These are phyloP conservation scores for Octopus sinensis DNA, from an alignment of 1,140 invertebrate species.

Conservation along the genomic window DNA sequence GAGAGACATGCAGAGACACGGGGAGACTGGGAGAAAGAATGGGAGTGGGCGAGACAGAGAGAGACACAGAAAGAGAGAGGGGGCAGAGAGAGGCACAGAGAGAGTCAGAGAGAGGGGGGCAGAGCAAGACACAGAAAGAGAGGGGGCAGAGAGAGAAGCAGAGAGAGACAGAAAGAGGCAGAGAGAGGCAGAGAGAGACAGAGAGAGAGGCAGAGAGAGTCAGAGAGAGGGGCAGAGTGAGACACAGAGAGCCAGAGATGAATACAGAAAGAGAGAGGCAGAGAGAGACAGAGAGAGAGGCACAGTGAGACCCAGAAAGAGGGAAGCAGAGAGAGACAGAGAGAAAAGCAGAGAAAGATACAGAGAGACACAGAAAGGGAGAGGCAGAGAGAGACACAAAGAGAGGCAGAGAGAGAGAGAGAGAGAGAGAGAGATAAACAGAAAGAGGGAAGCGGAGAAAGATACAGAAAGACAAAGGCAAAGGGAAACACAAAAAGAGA, in stretches of 20 bases:
- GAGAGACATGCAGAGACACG: too few species aligned
- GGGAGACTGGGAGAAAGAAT: too few species aligned
- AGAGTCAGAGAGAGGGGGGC: not conserved
- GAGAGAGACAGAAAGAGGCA: not conserved
- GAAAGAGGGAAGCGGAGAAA: not conserved
- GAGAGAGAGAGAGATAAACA: not conserved
- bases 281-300: not conserved
- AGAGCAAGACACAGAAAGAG: constrained; percentile 7
- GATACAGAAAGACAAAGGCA: not conserved
- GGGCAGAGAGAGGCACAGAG: not conserved
- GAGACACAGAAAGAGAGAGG: not conserved
- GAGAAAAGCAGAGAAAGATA: not conserved
- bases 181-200: not conserved
- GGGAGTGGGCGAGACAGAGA: not conserved
- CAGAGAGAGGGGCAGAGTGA: not conserved
- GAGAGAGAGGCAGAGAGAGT: not conserved
- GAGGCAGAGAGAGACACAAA: not conserved
- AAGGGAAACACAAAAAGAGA: not conserved
- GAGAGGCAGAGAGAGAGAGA: not conserved
- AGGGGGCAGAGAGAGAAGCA: constrained; percentile 5
- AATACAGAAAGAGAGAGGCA: not conserved
- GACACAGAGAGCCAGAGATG: not conserved
- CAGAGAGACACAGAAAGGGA: not conserved
- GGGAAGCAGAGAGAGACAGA: not conserved
- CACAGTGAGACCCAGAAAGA: not conserved